Evolutionary conservation across 2,888 invertebrate genomes (phyloP).

Genomic region (Stenurella melanura): DNA sequence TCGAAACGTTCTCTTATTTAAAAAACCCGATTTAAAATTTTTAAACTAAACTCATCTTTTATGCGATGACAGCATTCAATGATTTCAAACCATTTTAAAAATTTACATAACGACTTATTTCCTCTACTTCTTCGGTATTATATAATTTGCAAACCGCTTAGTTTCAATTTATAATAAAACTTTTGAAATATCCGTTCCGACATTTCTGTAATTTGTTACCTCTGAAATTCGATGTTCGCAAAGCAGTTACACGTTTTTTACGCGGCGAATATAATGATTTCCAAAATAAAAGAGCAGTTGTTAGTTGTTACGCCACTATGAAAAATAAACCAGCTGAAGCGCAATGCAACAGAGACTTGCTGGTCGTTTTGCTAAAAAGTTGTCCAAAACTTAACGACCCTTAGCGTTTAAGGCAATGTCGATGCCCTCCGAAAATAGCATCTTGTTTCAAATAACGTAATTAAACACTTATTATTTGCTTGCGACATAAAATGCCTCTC

Average conservation of each 20-base stretch:
- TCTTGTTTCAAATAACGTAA: constrained; percentile 61
- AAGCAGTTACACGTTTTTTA: constrained; percentile 30
- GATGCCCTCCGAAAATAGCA: constrained; percentile 56
- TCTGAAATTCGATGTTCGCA: constrained; percentile 19
- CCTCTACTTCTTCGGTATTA: no score
- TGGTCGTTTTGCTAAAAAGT: constrained; percentile 67
- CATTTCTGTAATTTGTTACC: constrained; percentile 8
- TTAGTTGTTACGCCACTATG: constrained; percentile 54
- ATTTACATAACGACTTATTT: no score
- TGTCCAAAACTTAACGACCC: constrained; percentile 69
- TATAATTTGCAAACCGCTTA: no score
- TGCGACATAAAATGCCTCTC: constrained; percentile 40
- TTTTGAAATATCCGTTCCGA: background rate
- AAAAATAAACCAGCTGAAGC: constrained; percentile 55
- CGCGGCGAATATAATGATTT: constrained; percentile 13
- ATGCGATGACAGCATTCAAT: no score
- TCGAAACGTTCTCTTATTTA: no score
- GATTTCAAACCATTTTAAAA: no score
- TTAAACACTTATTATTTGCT: constrained; percentile 60
- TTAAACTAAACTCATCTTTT: no score
- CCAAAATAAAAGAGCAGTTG: constrained; percentile 43
- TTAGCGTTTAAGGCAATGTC: constrained; percentile 57
- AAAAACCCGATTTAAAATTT: no score
- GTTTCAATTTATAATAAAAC: background rate
- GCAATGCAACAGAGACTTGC: constrained; percentile 40